Evolutionary conservation across 2,113 vertebrate species (phyloP).

Genomic region (Larimichthys crocea): DNA sequence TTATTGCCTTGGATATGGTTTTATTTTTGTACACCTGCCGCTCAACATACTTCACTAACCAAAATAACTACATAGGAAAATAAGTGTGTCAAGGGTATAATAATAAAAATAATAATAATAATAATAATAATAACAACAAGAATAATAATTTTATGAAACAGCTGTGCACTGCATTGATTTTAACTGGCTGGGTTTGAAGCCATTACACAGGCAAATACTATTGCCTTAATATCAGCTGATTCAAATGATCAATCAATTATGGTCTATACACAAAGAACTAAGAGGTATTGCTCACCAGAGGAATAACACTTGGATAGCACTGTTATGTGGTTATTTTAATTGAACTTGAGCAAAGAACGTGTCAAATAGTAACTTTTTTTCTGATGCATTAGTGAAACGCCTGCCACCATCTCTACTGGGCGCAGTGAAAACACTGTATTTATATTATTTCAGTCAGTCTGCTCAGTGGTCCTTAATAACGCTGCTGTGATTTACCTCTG

Average conservation of each 20-base stretch:
- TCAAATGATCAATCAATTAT: neutral
- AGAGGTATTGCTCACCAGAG: neutral
- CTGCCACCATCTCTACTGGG: neutral
- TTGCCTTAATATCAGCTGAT: neutral
- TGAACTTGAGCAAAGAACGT: neutral
- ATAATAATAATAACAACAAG: too few species aligned
- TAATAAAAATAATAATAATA: neutral
- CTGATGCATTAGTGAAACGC: neutral
- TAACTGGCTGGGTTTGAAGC: neutral
- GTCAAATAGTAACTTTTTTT: neutral
- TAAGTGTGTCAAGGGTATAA: neutral
- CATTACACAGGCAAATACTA: neutral
- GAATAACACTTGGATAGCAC: neutral
- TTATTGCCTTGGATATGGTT: neutral
- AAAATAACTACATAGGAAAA: neutral
- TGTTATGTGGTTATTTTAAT: too few species aligned
- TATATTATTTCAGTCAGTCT: neutral
- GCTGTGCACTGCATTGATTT: neutral
- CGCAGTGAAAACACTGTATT: too few species aligned
- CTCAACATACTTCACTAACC: neutral
- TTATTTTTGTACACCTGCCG: neutral
- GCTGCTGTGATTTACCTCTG: slow-evolving; percentile 77
- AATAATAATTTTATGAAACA: neutral
- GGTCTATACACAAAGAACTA: neutral
- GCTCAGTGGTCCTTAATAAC: neutral